Base-by-base conservation (phyloP, 2,888 invertebrate genomes). In the Caenorhabditis wallacei region DNA sequence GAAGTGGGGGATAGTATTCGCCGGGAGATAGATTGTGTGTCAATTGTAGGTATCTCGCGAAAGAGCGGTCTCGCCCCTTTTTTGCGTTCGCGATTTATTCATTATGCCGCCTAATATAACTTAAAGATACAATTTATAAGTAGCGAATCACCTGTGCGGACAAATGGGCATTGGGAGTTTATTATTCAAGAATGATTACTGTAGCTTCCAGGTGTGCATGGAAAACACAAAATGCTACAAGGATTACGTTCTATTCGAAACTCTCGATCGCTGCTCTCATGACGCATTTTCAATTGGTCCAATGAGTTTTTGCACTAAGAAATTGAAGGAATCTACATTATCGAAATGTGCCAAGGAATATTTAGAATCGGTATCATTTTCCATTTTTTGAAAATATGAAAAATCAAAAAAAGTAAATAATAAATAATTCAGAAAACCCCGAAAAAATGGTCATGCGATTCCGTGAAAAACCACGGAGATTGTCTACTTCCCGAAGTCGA, bases 151-250 rank as follows among this genome's bases (percentile, higher is more conserved):
- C n/a, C n/a, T n/a, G n/a, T n/a, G n/a, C n/a, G n/a, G n/a, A n/a
- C n/a, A n/a, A n/a, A n/a, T n/a, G n/a, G n/a, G n/a, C n/a, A n/a
- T n/a, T n/a, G n/a, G n/a, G n/a, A n/a, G n/a, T n/a, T n/a, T n/a
- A n/a, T n/a, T n/a, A n/a, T n/a, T n/a, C n/a, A n/a, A n/a, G n/a
- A n/a, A n/a, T n/a, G n/a, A n/a, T n/a, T n/a, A n/a, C n/a, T n/a
- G n/a, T n/a, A n/a, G n/a, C n/a, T n/a, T 2, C 43, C 10, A 75
- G 74, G 63, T 40, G 0, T 75, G 74, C 26, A 75, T 75, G 74
- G 48, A 75, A 20, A 66, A 75, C 48, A 75, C 74, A 1, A 64
- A 66, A 30, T 75, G 74, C 57, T 75, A 75, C 66, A 56, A 66
- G 13, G 74, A 75, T 56, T 56, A 37, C 13, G 22, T 75, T 3